Evolutionary conservation across 2,797 vertebrate genomes (phyloP), one percentile per base, ranked within the genome.

Genomic region (Platyrinchus mystaceus): DNA sequence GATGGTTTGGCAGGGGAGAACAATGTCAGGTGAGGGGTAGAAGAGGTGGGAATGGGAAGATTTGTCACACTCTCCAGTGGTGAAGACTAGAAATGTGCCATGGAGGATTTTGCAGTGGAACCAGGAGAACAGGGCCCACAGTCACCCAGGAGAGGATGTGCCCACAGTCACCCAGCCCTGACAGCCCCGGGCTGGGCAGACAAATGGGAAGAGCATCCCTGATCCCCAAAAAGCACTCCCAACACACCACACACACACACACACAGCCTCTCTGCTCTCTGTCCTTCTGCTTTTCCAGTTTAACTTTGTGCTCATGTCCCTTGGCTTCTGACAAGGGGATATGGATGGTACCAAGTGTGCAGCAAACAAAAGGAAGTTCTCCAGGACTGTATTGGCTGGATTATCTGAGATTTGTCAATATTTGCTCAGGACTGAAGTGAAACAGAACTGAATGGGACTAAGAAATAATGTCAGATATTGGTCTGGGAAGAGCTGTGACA

Each of bases 361-460:
- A 62, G 75, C 70, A 71, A 71, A 64, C 36, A 23, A 19, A 60
- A 52, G 36, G 24, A 49, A 82, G 30, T 28, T 64, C 63, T 82
- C 20, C 3, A 7, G n/a, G 24, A 22, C 36, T 8, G n/a, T 27
- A 34, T 24, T 8, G 0, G 1, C 22, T 22, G 63, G 80, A 58
- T 75, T 69, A 36, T 2, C 9, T 21, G 39, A 41, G 55, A 53
- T 73, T 21, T 64, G 50, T 63, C 89, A 94, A 82, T 55, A 73
- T 95, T 92, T 95, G 63, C 47, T 80, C 84, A 56, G 70, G 60
- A 69, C 9, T 77, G 80, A 92, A 90, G 77, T 79, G 78, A 71
- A 79, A 78, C 47, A 39, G 89, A 90, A 74, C 49, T 10, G 39
- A 90, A 52, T 3, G 34, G 87, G 52, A 47, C 63, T 73, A 39